Base-by-base conservation (phyloP, 2,888 invertebrate species). In the Caenorhabditis plicata region DNA sequence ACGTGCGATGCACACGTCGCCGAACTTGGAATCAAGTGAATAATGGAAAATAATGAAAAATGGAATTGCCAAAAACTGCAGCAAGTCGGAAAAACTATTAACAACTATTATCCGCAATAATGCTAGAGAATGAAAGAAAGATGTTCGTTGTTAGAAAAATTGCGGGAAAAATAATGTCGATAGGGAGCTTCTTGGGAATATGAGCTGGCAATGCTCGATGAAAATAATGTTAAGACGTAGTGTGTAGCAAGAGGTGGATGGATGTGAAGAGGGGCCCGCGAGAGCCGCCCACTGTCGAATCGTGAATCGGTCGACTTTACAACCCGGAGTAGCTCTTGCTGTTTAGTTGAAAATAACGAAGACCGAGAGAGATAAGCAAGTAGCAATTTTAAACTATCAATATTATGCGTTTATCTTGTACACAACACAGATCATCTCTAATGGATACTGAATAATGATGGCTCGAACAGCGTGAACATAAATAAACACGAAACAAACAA, bases 321-420 rank as follows among this genome's bases (percentile, higher is more conserved):
- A 60, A 53, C 60, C 27, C 38, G 17, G 3, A 22, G 23, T 15
- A 29, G 5, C 31, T 31, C 40, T 33, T 42, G 29, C 27, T 33
- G 36, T 26, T 31, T 38, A 20, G 15, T 48, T 38, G 31, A 45
- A 44, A 40, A 49, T 25, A 51, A 35, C 3, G 32, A 23, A 33
- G 38, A 33, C 33, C 19, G 38, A 41, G n/a, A 31, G 29, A 20
- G 17, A 33, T 32, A 29, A 19, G 31, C 19, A 32, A 23, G 3
- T n/a, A 49, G 36, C 56, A 42, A 51, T 57, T 57, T 57, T 57
- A 57, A 57, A 57, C 56, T 57, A 51, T 57, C 23, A 44, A n/a
- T n/a, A n/a, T n/a, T n/a, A n/a, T n/a, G n/a, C n/a, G n/a, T n/a
- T n/a, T n/a, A n/a, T n/a, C n/a, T n/a, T n/a, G n/a, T n/a, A 35